phyloP scores from a whole-genome alignment of 1,140 invertebrate genomes.

The Octopus sinensis region DNA sequence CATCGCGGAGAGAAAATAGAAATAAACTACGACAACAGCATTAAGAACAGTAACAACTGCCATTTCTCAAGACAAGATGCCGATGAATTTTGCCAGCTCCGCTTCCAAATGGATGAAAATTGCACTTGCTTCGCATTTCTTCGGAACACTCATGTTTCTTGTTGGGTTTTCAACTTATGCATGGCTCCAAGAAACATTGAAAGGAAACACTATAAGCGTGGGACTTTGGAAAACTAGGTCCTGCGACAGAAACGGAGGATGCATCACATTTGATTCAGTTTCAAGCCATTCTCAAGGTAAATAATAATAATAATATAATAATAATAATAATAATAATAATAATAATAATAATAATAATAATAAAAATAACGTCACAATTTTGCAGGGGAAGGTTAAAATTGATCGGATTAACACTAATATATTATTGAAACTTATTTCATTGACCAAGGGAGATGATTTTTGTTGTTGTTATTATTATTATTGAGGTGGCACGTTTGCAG shows the following conservation, averaged over 20 bases:
- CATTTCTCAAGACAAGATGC: neutral
- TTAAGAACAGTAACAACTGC: too few species aligned
- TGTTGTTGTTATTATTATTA: too few species aligned
- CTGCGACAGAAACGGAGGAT: slow-evolving; percentile 10
- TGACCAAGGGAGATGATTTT: too few species aligned
- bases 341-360: too few species aligned
- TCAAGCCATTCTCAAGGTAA: neutral
- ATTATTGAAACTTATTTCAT: too few species aligned
- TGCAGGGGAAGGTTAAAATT: too few species aligned
- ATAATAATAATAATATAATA: too few species aligned
- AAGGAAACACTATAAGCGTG: neutral
- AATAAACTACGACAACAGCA: too few species aligned
- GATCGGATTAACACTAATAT: too few species aligned
- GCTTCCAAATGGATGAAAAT: slow-evolving; percentile 35
- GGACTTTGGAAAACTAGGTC: slow-evolving; percentile 14
- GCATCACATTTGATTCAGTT: neutral
- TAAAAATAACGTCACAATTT: too few species aligned
- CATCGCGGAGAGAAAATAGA: neutral
- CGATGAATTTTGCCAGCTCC: slow-evolving; percentile 5
- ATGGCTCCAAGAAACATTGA: slow-evolving; percentile 17
- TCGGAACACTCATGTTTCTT: slow-evolving; percentile 23
- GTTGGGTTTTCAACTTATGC: slow-evolving; percentile 21
- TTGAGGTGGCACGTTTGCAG: too few species aligned
- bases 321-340: too few species aligned
- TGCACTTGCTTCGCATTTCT: slow-evolving; percentile 25